Conservation (phyloP, 35 echinoderm and acorn worm genomes). For the Eucidaris tribuloides region DNA sequence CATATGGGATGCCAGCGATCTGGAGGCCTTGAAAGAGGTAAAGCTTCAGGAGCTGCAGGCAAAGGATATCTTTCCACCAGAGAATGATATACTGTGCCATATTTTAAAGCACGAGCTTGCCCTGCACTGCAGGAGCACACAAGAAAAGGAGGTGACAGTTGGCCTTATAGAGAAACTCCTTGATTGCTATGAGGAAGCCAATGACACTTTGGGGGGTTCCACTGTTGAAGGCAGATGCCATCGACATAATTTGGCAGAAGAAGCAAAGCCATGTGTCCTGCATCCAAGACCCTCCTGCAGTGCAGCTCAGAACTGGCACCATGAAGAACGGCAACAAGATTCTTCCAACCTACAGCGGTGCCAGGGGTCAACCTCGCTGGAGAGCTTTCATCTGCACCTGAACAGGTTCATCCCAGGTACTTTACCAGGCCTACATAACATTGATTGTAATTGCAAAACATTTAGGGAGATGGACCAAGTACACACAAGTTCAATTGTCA, state of each 20-base stretch:
- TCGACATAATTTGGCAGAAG: conserved; percentile 10
- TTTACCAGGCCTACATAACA: neutral
- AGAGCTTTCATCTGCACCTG: conserved; percentile 34
- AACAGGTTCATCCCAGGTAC: conserved; percentile 13
- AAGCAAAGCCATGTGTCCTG: conserved; percentile 35
- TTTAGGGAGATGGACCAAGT: too few relatives aligned
- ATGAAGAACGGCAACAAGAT: conserved; percentile 10
- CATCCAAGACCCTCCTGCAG: conserved; percentile 34
- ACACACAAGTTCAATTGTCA: too few relatives aligned
- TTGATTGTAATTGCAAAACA: neutral
- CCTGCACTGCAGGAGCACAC: conserved; percentile 39
- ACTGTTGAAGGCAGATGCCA: conserved; percentile 17
- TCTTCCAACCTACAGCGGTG: conserved; percentile 33
- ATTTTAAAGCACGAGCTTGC: neutral
- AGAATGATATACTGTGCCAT: neutral
- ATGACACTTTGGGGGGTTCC: conserved; percentile 19
- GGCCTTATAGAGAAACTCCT: conserved; percentile 29
- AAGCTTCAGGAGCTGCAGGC: neutral
- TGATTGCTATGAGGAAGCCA: neutral
- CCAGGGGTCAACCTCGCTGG: conserved; percentile 47
- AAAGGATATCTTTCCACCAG: neutral
- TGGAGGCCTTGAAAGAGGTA: conserved; percentile 13
- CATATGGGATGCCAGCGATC: conserved; percentile 21
- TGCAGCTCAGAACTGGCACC: conserved; percentile 13
- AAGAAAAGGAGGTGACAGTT: conserved; percentile 7